Percentiles rank a stretch among this genome's conserved stretches.
Evolutionary conservation across 2,113 vertebrate species (phyloP).

Genomic region (human (Homo sapiens)): DNA sequence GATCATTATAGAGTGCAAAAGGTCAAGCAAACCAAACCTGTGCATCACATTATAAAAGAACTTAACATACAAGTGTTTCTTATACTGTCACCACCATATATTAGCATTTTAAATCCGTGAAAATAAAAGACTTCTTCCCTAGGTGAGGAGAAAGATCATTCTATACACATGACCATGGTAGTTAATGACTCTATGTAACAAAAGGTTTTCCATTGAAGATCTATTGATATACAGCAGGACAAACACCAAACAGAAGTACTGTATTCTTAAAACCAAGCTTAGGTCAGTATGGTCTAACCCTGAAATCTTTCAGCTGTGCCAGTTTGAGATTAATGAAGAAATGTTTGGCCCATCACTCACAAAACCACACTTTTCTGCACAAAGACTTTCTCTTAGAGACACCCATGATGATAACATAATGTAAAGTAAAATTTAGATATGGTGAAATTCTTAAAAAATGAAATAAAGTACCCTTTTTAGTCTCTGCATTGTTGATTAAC

Average conservation of each 20-base stretch:
- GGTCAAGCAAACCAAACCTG: not conserved
- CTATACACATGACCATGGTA: not conserved
- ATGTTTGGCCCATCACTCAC: not conserved
- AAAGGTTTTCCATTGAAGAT: not conserved
- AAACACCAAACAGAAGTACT: not conserved
- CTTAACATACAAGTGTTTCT: not conserved
- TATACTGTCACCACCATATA: not conserved
- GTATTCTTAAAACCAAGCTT: not conserved
- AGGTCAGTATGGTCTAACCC: not conserved
- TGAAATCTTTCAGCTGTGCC: not conserved
- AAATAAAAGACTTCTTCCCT: not conserved
- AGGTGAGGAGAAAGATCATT: not conserved
- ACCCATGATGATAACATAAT: not conserved
- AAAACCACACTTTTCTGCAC: not conserved
- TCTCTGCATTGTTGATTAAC: slow-evolving; percentile 39
- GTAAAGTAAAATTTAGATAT: not conserved
- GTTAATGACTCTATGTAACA: not conserved
- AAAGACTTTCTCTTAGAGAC: not conserved
- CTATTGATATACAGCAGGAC: not conserved
- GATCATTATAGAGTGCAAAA: not conserved
- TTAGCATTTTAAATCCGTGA: not conserved
- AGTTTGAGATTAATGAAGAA: not conserved
- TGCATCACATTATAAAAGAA: not conserved
- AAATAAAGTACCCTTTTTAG: not conserved
- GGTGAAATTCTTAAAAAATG: not conserved